phyloP scores from a whole-genome alignment of 2,888 invertebrate genomes.

The Altica lythri region DNA sequence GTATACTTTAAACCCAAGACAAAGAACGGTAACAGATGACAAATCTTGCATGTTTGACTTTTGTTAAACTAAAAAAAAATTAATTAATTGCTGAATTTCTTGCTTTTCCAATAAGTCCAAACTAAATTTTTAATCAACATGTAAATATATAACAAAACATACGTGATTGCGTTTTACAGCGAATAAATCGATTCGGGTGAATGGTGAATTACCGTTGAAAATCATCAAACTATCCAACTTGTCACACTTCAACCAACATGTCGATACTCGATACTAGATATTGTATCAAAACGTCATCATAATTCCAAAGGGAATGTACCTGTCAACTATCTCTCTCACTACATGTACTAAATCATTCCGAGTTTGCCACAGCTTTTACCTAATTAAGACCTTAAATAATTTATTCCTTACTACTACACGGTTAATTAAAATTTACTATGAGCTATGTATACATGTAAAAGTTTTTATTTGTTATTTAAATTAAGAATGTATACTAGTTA shows the following conservation, averaged over 20 bases:
- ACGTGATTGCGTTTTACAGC: too few relatives aligned
- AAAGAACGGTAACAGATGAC: too few relatives aligned
- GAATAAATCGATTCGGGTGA: slow-evolving; percentile 1
- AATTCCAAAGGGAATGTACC: slow-evolving; percentile 22
- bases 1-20: too few relatives aligned
- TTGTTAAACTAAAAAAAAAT: too few relatives aligned
- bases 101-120: too few relatives aligned
- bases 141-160: too few relatives aligned
- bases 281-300: slow-evolving; percentile 15
- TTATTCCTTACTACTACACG: slow-evolving; percentile 32
- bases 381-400: slow-evolving; percentile 41
- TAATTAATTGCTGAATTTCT: too few relatives aligned
- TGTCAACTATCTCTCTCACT: slow-evolving; percentile 26
- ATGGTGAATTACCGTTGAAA: slow-evolving; percentile 7
- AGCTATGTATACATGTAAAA: slow-evolving; percentile 18
- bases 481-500: too few relatives aligned
- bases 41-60: too few relatives aligned
- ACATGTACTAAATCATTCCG: slow-evolving; percentile 36
- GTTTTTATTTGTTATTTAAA: too few relatives aligned
- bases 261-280: slow-evolving; percentile 5
- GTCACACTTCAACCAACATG: slow-evolving; percentile 21
- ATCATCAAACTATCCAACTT: slow-evolving; percentile 5
- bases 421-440: slow-evolving; percentile 20
- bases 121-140: too few relatives aligned
- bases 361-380: slow-evolving; percentile 38